These are phyloP conservation scores for Botia kubotai DNA, from an alignment of 2,797 vertebrate species.

Conservation along the genomic window DNA sequence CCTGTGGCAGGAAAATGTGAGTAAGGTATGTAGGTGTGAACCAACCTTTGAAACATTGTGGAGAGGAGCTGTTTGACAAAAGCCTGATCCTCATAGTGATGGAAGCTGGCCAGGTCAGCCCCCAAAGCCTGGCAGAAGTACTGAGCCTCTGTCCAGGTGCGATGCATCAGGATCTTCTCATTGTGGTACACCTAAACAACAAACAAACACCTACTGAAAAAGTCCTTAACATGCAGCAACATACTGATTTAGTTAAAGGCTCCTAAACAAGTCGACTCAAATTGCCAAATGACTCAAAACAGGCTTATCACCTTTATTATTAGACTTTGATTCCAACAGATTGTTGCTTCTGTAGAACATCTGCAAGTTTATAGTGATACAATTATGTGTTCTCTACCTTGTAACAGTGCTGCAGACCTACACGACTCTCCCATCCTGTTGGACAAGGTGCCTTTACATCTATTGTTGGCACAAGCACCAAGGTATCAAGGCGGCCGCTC, in stretches of 20 bases:
- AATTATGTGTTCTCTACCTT: conserved; percentile 78
- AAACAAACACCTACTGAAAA: background rate
- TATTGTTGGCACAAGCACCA: conserved; percentile 70
- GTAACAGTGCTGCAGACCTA: conserved; percentile 84
- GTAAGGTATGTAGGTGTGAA: conserved; percentile 44
- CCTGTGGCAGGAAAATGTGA: too few species aligned
- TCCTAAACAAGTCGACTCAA: too few species aligned
- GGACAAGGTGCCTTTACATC: conserved; percentile 82
- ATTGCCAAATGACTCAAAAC: too few species aligned
- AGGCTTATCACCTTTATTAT: too few species aligned
- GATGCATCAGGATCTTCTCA: conserved; percentile 92
- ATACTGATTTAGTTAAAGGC: too few species aligned
- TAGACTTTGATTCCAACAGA: too few species aligned
- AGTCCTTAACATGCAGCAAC: background rate
- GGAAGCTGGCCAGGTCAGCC: conserved; percentile 91
- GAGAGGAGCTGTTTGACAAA: conserved; percentile 87
- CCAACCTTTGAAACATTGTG: conserved; percentile 90
- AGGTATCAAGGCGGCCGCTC: conserved; percentile 68
- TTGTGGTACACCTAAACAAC: conserved; percentile 87
- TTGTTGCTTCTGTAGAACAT: too few species aligned
- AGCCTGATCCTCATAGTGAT: conserved; percentile 86
- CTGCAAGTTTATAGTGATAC: too few species aligned
- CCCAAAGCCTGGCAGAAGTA: conserved; percentile 91
- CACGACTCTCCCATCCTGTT: conserved; percentile 87
- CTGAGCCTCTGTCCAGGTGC: conserved; percentile 93